Evolutionary conservation across 1,140 invertebrate species (phyloP).

Genomic region (Bilobella aurantiaca): DNA sequence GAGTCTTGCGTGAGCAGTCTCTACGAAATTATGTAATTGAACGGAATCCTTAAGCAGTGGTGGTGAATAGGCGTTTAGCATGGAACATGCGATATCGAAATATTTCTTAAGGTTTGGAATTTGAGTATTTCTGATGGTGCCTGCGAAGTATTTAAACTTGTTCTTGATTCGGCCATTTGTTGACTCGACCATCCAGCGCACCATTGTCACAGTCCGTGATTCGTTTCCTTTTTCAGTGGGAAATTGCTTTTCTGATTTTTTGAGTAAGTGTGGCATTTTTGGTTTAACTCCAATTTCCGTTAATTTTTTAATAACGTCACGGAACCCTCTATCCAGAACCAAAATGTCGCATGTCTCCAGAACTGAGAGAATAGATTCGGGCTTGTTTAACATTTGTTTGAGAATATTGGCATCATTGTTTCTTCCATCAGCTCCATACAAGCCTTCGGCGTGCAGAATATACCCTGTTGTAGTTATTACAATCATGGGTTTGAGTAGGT

Average conservation of each 20-base stretch:
- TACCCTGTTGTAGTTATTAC: conserved; percentile 9
- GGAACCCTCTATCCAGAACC: conserved; percentile 37
- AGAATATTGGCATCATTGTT: conserved; percentile 13
- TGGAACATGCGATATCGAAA: conserved; percentile 3
- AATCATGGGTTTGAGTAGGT: conserved; percentile 14
- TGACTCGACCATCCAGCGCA: conserved; percentile 16
- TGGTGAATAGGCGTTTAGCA: conserved; percentile 9
- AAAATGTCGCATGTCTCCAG: conserved; percentile 22
- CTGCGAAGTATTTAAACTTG: conserved; percentile 10
- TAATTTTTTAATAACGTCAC: conserved; percentile 31
- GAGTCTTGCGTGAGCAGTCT: too few species aligned
- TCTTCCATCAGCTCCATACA: not conserved
- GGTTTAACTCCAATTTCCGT: conserved; percentile 28
- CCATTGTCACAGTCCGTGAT: conserved; percentile 6
- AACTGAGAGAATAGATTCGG: not conserved
- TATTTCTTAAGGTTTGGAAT: not conserved
- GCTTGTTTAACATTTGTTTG: not conserved
- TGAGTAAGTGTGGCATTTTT: conserved; percentile 35
- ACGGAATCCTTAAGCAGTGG: too few species aligned
- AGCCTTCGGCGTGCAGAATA: conserved; percentile 2
- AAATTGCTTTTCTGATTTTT: conserved; percentile 36
- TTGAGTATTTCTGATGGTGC: not conserved
- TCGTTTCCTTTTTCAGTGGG: conserved; percentile 20
- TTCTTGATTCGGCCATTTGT: conserved; percentile 16
- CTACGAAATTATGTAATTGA: too few species aligned